Base-by-base conservation (phyloP, 1,140 invertebrate genomes). In the Papilio machaon region DNA sequence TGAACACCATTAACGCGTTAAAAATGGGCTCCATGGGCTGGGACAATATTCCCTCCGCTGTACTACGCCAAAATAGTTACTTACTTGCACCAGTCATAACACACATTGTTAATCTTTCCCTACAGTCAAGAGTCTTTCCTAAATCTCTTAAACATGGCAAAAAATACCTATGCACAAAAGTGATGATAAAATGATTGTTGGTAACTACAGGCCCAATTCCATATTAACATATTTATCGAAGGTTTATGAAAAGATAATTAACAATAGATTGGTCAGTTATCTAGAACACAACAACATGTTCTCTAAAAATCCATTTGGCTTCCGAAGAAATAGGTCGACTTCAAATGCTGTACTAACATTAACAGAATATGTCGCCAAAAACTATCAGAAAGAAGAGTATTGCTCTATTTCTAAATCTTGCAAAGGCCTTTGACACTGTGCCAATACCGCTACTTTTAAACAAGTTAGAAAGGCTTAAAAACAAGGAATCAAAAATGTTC, bases 301-400 rank as follows among this genome's bases (percentile, higher is more conserved):
- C 49, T 84, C 85, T 3, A 4, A 23, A 10, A 35, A 46, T 38
- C 91, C 92, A 83, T 92, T 81, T 81, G 91, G 92, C 7, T 93
- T 91, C 73, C 73, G 86, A 54, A n/a, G n/a, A n/a, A n/a, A n/a
- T n/a, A n/a, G n/a, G n/a, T n/a, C n/a, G n/a, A n/a, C n/a, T n/a
- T n/a, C n/a, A n/a, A n/a, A n/a, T n/a, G n/a, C n/a, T n/a, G n/a
- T n/a, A n/a, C n/a, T n/a, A n/a, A n/a, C n/a, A n/a, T n/a, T n/a
- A n/a, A n/a, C n/a, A n/a, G n/a, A n/a, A n/a, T n/a, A n/a, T n/a
- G n/a, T n/a, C n/a, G n/a, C n/a, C n/a, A n/a, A n/a, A n/a, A n/a
- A n/a, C n/a, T n/a, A n/a, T n/a, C n/a, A n/a, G n/a, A n/a, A n/a
- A n/a, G n/a, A n/a, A n/a, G n/a, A n/a, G n/a, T n/a, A n/a, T n/a